Conservation (phyloP, 2,888 invertebrate species). For the Caenorhabditis drosophilae region DNA sequence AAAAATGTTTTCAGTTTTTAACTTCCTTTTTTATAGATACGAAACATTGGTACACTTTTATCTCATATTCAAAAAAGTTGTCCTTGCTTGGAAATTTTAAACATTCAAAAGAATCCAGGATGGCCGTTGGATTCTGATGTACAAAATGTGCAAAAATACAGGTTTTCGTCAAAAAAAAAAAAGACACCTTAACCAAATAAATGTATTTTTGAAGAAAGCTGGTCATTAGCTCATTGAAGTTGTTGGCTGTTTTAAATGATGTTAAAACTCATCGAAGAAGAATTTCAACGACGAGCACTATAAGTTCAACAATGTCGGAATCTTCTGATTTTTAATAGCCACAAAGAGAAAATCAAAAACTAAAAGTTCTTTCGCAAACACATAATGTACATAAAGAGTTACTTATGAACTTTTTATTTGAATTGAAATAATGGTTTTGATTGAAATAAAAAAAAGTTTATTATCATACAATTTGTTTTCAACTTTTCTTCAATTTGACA, state of each 20-base stretch:
- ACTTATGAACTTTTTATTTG: no score
- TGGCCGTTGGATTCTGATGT: background rate
- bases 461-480: no score
- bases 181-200: no score
- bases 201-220: background rate
- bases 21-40: slow-evolving; percentile 1
- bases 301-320: background rate
- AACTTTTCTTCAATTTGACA: no score
- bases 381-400: no score
- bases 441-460: no score
- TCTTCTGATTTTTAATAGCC: no score
- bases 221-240: background rate
- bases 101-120: slow-evolving; percentile 2
- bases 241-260: background rate
- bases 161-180: background rate
- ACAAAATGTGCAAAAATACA: background rate
- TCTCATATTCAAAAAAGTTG: background rate
- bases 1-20: background rate
- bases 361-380: no score
- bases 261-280: background rate
- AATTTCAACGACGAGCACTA: background rate
- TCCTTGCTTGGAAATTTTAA: background rate
- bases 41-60: slow-evolving; percentile 2
- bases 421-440: no score
- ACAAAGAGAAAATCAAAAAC: no score